Conservation (phyloP, 2,113 vertebrate genomes). For the Clarias gariepinus region DNA sequence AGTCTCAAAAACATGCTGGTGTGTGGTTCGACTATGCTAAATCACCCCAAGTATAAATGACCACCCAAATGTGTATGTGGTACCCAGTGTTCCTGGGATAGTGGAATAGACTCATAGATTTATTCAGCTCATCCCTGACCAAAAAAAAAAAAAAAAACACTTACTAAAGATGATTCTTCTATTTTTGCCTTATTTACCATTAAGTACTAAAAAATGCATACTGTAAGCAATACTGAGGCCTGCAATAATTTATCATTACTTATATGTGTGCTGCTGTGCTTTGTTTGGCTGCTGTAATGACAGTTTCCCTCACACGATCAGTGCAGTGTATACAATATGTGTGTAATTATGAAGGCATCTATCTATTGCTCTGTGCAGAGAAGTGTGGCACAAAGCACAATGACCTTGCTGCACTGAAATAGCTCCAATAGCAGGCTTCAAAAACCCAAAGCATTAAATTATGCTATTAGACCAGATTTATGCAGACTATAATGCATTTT, state of each 20-base stretch:
- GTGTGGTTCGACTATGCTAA: background rate
- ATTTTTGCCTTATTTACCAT: background rate
- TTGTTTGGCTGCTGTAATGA: constrained; percentile 2
- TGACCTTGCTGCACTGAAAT: background rate
- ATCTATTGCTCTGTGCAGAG: background rate
- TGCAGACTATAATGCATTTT: background rate
- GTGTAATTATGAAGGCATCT: constrained; percentile 10
- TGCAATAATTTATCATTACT: background rate
- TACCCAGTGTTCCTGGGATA: background rate
- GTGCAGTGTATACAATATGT: background rate
- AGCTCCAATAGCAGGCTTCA: background rate
- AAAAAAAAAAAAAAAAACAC: background rate
- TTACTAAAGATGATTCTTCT: background rate
- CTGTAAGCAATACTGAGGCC: background rate
- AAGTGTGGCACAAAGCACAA: background rate
- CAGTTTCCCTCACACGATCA: background rate
- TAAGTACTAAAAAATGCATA: background rate
- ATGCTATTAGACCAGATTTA: background rate
- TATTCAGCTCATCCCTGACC: background rate
- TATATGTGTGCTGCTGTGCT: background rate
- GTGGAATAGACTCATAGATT: background rate
- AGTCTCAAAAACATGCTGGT: background rate
- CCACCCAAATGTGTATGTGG: background rate
- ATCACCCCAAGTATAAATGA: background rate
- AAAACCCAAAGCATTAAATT: background rate